Base-by-base conservation (phyloP, 1,140 invertebrate species). In the Leptonema lineaticorne region DNA sequence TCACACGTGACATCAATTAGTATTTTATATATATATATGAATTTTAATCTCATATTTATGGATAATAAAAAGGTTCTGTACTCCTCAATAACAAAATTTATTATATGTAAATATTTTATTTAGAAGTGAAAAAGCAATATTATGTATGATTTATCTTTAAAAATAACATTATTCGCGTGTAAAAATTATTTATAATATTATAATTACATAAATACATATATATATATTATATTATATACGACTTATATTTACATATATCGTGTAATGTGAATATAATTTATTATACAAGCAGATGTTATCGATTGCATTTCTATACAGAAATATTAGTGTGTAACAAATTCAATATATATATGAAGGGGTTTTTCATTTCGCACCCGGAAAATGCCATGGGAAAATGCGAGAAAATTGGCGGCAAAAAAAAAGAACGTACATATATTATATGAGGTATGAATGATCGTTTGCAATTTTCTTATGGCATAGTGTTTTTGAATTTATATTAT, bases 251-350 rank as follows among this genome's bases (percentile, higher is more conserved):
- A 33, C 11, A 33, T 33, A 6, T 45, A n/a, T 7, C 16, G 14
- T 14, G 37, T 45, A 6, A 7, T 45, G 11, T 45, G 37, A n/a
- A 45, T 33, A 2, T n/a, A 45, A 45, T 45, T 45, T 45, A 53
- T 53, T 53, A 26, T 53, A 53, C 24, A 22, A 26, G 22, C 50
- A 53, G 50, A 53, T 53, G 50, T 53, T 53, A 53, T 53, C 18
- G 20, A 53, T 53, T 53, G 50, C 22, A 26, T 26, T 53, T 53
- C 9, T 24, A 53, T 53, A 22, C 16, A 8, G 20, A 48, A 48
- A 48, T 53, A 53, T 53, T 53, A 53, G 22, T 53, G 50, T 24
- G 20, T 11, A 53, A 24, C 50, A 53, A n/a, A 22, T 53, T 24
- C 50, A 53, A 53, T 53, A 53, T 53, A 11, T 5, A n/a, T n/a